Percentiles rank a stretch among this genome's conserved stretches.
Conservation (phyloP, 1,140 invertebrate genomes). For the Neodiprion pinetum region DNA sequence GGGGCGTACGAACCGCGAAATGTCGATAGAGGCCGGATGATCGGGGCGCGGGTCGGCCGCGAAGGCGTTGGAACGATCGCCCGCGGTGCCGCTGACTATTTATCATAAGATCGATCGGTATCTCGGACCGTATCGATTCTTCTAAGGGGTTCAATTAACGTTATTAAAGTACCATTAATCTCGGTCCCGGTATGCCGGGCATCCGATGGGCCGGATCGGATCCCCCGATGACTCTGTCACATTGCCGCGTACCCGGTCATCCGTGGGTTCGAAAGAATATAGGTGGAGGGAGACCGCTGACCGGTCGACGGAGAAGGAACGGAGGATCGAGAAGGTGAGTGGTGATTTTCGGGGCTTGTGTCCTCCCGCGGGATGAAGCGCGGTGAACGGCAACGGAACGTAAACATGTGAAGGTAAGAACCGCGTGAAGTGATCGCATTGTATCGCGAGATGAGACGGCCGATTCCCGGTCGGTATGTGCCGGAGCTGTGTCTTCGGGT, state of each 20-base stretch:
- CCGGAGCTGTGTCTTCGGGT: background rate
- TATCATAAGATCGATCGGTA: slow-evolving; percentile 62
- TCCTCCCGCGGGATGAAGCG: too few species aligned
- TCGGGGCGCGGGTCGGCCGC: slow-evolving; percentile 12
- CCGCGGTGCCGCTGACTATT: slow-evolving; percentile 60
- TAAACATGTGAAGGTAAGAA: background rate
- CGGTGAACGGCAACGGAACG: too few species aligned
- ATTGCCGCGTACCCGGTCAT: too few species aligned
- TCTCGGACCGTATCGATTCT: slow-evolving; percentile 59
- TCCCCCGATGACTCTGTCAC: too few species aligned
- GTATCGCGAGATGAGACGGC: slow-evolving; percentile 3
- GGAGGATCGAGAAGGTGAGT: too few species aligned
- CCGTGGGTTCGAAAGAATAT: too few species aligned
- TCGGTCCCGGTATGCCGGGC: slow-evolving; percentile 48
- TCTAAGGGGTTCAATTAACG: slow-evolving; percentile 62
- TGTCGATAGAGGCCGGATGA: background rate
- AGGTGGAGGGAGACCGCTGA: too few species aligned
- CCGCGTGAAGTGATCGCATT: slow-evolving; percentile 11
- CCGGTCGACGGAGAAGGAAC: too few species aligned
- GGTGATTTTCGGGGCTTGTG: too few species aligned
- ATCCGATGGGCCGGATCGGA: slow-evolving; percentile 29
- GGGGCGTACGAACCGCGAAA: background rate
- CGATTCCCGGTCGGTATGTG: background rate
- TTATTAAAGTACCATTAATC: slow-evolving; percentile 62
- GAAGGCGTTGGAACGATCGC: slow-evolving; percentile 56